Conservation (phyloP, 2,113 vertebrate genomes). For the Ammodytes marinus region DNA sequence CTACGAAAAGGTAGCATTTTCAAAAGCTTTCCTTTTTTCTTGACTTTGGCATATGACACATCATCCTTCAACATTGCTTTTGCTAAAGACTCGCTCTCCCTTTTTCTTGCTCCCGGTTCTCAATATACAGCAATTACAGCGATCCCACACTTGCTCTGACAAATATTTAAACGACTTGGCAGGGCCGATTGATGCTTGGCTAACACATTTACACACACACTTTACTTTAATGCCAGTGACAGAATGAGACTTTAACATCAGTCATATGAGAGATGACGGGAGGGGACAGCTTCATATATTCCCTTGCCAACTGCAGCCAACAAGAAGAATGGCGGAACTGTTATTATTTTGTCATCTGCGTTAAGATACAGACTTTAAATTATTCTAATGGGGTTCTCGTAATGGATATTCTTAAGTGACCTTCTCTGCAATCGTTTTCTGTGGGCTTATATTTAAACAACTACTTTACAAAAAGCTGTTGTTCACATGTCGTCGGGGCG, state of each 20-base stretch:
- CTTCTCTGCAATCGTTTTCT: not conserved
- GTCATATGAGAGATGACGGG: conserved; percentile 7
- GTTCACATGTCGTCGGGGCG: not conserved
- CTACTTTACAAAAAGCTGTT: not conserved
- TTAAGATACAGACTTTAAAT: conserved; percentile 18
- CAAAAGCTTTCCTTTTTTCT: conserved; percentile 3
- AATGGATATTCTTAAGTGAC: conserved; percentile 1
- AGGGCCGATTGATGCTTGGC: not conserved
- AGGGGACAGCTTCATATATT: not conserved
- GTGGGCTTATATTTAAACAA: conserved; percentile 18
- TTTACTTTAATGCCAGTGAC: not conserved
- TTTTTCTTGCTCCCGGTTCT: not conserved
- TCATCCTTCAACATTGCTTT: not conserved
- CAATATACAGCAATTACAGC: not conserved
- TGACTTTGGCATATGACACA: not conserved
- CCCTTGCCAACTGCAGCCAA: not conserved
- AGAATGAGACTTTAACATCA: conserved; percentile 9
- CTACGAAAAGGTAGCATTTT: not conserved
- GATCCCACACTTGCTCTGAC: not conserved
- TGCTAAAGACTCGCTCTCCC: not conserved
- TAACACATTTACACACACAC: not conserved
- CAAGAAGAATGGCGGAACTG: not conserved
- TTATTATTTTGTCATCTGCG: conserved; percentile 19
- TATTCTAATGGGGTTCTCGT: not conserved
- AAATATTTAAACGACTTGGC: not conserved